Percentiles rank a stretch among this genome's conserved stretches.
phyloP scores from a whole-genome alignment of 2,797 vertebrate genomes.

The Anolis apletophallus region DNA sequence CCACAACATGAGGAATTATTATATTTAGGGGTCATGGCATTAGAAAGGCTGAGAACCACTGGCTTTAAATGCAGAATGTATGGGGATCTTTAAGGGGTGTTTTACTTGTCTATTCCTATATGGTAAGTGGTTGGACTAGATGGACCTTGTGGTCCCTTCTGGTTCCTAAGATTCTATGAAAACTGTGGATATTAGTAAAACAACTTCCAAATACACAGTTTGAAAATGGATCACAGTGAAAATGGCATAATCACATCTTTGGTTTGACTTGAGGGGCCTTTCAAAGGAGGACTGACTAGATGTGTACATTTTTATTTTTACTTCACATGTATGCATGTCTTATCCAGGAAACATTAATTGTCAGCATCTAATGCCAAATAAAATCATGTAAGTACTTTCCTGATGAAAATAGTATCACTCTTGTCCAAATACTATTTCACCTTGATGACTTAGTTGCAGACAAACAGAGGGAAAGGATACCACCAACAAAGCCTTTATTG shows the following conservation, averaged over 20 bases:
- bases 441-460: background rate
- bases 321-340: background rate
- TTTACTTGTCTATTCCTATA: too few relatives aligned
- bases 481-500: background rate
- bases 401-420: conserved; percentile 18
- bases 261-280: background rate
- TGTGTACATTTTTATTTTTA: background rate
- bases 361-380: conserved; percentile 13
- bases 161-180: background rate
- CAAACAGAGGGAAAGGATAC: background rate
- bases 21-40: too few relatives aligned
- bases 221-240: background rate
- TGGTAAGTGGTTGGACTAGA: too few relatives aligned
- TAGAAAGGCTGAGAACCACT: too few relatives aligned
- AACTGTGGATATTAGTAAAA: background rate
- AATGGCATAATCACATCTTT: background rate
- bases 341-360: conserved; percentile 25
- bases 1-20: too few relatives aligned
- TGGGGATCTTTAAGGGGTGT: too few relatives aligned
- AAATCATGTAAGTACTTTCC: conserved; percentile 33
- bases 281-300: background rate
- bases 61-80: too few relatives aligned
- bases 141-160: too few relatives aligned
- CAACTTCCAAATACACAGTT: background rate
- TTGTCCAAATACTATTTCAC: background rate